Evolutionary conservation across 2,888 invertebrate genomes (phyloP).

Genomic region (Hypena proboscidalis): DNA sequence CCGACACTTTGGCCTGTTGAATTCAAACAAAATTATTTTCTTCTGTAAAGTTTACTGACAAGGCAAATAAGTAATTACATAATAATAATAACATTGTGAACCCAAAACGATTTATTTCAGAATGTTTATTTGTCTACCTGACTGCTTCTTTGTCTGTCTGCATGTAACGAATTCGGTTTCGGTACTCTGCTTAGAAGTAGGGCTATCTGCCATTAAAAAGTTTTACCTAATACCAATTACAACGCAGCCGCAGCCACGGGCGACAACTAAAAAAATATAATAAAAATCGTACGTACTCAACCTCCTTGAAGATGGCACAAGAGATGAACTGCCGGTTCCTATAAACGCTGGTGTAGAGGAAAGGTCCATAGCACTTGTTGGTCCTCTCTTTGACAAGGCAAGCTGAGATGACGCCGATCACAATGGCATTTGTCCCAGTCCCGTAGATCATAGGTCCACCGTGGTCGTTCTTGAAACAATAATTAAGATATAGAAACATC

Average conservation of each 20-base stretch:
- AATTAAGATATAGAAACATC: background rate
- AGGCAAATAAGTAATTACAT: too few relatives aligned
- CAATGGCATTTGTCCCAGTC: constrained; percentile 60
- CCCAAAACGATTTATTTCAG: too few relatives aligned
- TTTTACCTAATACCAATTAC: too few relatives aligned
- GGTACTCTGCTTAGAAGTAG: too few relatives aligned
- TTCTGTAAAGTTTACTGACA: too few relatives aligned
- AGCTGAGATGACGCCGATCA: constrained; percentile 73
- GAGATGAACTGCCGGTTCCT: constrained; percentile 75
- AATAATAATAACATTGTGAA: too few relatives aligned
- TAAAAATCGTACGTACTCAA: constrained; percentile 58
- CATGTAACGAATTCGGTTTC: too few relatives aligned
- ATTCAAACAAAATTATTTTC: too few relatives aligned
- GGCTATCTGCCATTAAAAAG: too few relatives aligned
- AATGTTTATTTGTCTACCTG: background rate
- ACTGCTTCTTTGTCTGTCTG: too few relatives aligned
- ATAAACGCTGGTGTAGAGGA: constrained; percentile 73
- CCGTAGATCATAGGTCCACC: constrained; percentile 73
- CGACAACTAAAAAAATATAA: background rate
- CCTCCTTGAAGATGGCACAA: constrained; percentile 71
- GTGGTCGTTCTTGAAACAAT: constrained; percentile 66
- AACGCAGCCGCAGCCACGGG: background rate
- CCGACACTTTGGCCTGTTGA: constrained; percentile 65
- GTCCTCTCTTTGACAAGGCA: constrained; percentile 70
- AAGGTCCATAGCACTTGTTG: constrained; percentile 76